phyloP scores from a whole-genome alignment of 92 coral and sea anemone genomes.

The Pocillopora grandis region DNA sequence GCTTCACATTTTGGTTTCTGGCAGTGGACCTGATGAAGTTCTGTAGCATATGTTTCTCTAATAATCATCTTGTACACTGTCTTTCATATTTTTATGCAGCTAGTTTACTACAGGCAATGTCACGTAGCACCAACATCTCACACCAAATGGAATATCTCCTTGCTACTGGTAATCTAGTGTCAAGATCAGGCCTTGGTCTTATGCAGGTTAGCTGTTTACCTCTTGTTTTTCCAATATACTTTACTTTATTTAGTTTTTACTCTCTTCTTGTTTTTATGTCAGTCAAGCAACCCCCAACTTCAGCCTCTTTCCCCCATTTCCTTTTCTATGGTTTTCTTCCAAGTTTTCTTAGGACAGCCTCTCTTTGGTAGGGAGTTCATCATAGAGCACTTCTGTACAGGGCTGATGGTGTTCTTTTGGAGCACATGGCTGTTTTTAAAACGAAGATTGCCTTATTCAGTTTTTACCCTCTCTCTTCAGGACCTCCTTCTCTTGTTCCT shows the following conservation, averaged over 20 bases:
- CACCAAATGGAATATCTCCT: slow-evolving; percentile 90
- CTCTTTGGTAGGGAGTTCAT: no score
- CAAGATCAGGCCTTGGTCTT: slow-evolving; percentile 83
- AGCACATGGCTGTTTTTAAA: no score
- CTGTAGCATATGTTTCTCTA: not conserved
- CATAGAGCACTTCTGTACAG: no score
- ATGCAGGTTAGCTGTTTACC: slow-evolving; percentile 65
- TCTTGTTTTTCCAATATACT: not conserved
- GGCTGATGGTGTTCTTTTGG: no score
- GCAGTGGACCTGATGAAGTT: not conserved
- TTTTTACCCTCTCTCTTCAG: no score
- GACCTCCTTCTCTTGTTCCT: no score
- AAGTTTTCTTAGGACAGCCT: no score
- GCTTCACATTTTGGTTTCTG: not conserved
- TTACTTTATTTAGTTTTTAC: not conserved
- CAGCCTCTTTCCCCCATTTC: no score
- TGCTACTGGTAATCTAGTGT: slow-evolving; percentile 85
- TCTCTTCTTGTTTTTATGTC: not conserved
- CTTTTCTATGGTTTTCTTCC: no score
- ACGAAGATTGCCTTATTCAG: no score
- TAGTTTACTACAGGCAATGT: slow-evolving; percentile 65
- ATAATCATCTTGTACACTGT: not conserved
- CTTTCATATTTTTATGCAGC: slow-evolving; percentile 41
- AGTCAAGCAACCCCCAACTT: no score
- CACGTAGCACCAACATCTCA: slow-evolving; percentile 62